Conservation (phyloP, 2,797 vertebrate genomes). For the Chelidonichthys spinosus region DNA sequence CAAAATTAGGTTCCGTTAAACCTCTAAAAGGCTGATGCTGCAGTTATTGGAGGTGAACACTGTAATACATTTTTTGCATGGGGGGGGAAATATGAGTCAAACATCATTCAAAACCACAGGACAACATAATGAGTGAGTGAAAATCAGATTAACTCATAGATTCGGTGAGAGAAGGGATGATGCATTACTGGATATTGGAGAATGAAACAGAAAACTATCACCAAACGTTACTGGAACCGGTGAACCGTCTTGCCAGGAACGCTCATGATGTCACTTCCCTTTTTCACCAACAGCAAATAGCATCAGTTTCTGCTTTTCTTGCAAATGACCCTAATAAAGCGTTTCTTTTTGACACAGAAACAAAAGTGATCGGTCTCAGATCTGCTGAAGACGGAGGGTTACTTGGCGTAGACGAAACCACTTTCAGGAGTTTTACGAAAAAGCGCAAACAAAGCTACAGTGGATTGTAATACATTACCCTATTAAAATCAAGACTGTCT, state of each 20-base stretch:
- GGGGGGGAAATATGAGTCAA: neutral
- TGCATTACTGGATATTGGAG: neutral
- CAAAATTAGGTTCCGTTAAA: neutral
- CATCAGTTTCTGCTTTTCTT: slow-evolving; percentile 34
- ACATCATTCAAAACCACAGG: neutral
- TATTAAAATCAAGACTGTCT: neutral
- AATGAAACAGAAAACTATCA: neutral
- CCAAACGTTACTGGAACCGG: slow-evolving; percentile 49
- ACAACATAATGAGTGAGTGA: neutral
- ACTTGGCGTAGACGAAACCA: neutral
- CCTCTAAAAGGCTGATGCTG: neutral
- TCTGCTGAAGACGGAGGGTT: slow-evolving; percentile 11
- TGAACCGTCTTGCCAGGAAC: slow-evolving; percentile 29
- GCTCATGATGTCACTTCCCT: slow-evolving; percentile 32
- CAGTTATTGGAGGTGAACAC: neutral
- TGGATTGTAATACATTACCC: neutral
- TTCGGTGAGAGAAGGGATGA: neutral
- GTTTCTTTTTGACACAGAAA: slow-evolving; percentile 38
- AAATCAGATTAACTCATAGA: neutral
- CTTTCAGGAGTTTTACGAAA: slow-evolving; percentile 3
- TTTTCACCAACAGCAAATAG: neutral
- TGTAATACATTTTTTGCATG: rapidly evolving
- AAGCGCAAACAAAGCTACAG: neutral
- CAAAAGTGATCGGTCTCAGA: neutral
- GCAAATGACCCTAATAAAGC: neutral